Evolutionary conservation across 2,113 vertebrate species (phyloP).

Genomic region (Oreotrochilus melanogaster): DNA sequence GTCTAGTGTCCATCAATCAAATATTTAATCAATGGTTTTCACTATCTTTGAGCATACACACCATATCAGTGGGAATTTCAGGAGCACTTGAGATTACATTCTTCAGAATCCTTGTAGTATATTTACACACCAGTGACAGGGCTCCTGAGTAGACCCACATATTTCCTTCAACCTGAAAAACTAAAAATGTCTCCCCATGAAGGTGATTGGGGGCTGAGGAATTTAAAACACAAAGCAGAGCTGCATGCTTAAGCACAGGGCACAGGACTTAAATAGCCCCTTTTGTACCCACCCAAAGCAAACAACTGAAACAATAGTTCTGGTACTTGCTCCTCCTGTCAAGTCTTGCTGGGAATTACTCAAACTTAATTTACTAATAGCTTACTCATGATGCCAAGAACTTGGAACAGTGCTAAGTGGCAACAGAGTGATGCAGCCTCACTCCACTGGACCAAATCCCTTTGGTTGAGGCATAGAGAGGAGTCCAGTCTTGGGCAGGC

Average conservation of each 20-base stretch:
- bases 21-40: neutral
- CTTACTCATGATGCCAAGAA: neutral
- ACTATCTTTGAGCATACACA: neutral
- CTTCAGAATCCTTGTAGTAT: neutral
- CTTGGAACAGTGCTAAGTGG: neutral
- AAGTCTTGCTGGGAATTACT: constrained; percentile 4
- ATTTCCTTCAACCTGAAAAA: neutral
- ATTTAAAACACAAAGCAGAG: neutral
- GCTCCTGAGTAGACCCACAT: neutral
- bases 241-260: neutral
- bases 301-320: neutral
- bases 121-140: neutral
- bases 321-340: neutral
- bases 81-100: neutral
- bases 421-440: neutral
- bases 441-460: neutral
- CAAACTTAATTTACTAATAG: neutral
- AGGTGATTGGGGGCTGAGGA: neutral
- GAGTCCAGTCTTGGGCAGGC: neutral
- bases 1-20: neutral
- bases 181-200: neutral
- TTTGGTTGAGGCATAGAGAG: neutral
- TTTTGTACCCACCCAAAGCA: neutral
- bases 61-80: neutral
- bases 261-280: neutral